Conservation (phyloP, 2,888 invertebrate genomes). For the Villa cingulata region DNA sequence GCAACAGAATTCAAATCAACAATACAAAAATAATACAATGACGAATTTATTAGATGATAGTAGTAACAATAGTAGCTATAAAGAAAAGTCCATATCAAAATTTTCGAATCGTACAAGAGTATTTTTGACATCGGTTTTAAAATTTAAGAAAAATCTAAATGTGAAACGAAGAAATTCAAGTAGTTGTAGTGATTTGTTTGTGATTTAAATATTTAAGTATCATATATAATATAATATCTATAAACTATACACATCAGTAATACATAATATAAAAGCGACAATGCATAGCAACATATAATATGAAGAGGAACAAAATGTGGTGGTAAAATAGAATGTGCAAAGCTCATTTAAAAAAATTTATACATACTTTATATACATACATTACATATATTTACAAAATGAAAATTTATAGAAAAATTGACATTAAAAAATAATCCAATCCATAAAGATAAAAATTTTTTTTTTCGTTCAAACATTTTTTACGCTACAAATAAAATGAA, state of each 20-base stretch:
- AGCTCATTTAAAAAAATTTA: background rate
- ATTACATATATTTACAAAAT: too few relatives aligned
- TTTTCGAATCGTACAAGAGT: conserved; percentile 31
- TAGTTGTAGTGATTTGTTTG: conserved; percentile 34
- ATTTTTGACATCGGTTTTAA: conserved; percentile 30
- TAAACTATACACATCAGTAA: background rate
- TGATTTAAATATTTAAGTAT: conserved; percentile 24
- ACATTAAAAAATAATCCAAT: too few relatives aligned
- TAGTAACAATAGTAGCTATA: background rate
- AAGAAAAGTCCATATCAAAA: conserved; percentile 26
- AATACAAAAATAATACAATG: conserved; percentile 13
- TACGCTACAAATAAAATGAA: too few relatives aligned
- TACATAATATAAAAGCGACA: background rate
- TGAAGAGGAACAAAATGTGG: too few relatives aligned
- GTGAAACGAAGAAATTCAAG: conserved; percentile 30
- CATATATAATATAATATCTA: too few relatives aligned
- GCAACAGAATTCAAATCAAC: background rate
- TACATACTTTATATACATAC: too few relatives aligned
- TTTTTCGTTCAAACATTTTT: too few relatives aligned
- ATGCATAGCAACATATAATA: too few relatives aligned
- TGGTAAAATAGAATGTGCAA: background rate
- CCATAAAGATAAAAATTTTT: too few relatives aligned
- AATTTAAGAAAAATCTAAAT: conserved; percentile 30
- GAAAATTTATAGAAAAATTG: too few relatives aligned
- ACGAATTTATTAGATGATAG: conserved; percentile 10